Percentiles rank a stretch among this genome's conserved stretches.
Evolutionary conservation across 2,113 vertebrate species (phyloP).

Genomic region (Istiophorus platypterus): DNA sequence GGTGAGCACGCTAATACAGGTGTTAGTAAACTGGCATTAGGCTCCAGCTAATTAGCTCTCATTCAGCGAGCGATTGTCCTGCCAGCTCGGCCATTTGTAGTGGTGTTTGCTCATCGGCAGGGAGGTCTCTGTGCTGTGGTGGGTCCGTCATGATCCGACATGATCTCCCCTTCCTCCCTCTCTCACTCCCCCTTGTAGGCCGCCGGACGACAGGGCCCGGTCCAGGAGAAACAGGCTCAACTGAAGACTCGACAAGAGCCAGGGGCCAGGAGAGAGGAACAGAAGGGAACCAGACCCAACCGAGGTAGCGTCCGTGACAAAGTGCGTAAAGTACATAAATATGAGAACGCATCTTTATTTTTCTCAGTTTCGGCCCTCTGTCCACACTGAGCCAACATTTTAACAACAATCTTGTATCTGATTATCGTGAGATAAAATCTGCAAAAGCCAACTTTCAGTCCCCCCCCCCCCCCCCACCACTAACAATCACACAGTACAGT

Average conservation of each 20-base stretch:
- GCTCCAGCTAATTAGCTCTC: conserved; percentile 86
- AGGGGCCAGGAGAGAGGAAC: conserved; percentile 8
- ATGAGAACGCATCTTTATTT: conserved; percentile 3
- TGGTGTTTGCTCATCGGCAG: conserved; percentile 84
- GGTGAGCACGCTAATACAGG: conserved; percentile 92
- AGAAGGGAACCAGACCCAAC: background rate
- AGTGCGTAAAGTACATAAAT: background rate
- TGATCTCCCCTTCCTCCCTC: conserved; percentile 70
- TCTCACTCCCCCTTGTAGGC: conserved; percentile 50
- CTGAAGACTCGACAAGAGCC: background rate
- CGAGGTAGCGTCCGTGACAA: background rate
- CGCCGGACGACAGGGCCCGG: conserved; percentile 19
- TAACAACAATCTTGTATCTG: background rate
- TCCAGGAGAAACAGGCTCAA: conserved; percentile 20
- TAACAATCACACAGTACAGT: background rate
- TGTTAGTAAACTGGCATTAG: conserved; percentile 94
- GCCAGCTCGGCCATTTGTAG: conserved; percentile 86
- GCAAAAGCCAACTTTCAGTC: background rate
- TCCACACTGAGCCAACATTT: background rate
- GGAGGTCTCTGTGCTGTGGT: conserved; percentile 90
- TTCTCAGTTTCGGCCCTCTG: background rate
- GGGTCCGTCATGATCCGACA: conserved; percentile 87
- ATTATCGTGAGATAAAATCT: background rate
- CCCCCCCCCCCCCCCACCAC: background rate
- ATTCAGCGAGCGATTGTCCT: conserved; percentile 86